Evolutionary conservation across 2,797 vertebrate genomes (phyloP).

Genomic region (Ispidina lecontei): DNA sequence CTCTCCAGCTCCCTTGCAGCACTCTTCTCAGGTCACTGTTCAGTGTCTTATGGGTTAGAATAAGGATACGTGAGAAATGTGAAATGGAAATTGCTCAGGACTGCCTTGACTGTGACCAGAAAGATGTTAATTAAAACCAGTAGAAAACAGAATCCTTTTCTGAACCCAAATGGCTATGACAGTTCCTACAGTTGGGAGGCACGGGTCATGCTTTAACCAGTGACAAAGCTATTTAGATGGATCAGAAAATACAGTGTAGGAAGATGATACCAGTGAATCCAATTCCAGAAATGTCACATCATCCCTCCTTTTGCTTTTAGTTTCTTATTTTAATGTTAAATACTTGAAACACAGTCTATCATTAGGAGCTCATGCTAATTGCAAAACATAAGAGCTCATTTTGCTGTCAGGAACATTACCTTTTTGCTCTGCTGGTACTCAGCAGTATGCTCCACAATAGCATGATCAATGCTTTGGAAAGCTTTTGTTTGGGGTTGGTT

Average conservation of each 20-base stretch:
- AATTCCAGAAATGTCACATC: constrained; percentile 32
- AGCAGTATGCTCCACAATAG: not conserved
- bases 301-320: constrained; percentile 6
- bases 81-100: constrained; percentile 22
- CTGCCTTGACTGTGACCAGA: constrained; percentile 46
- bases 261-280: constrained; percentile 28
- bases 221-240: constrained; percentile 45
- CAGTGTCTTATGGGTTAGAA: constrained; percentile 27
- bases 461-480: not conserved
- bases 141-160: constrained; percentile 34
- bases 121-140: constrained; percentile 53
- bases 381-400: constrained; percentile 3
- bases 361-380: constrained; percentile 47
- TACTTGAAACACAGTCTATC: constrained; percentile 32
- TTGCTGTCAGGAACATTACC: not conserved
- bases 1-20: not conserved
- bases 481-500: not conserved
- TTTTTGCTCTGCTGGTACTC: not conserved
- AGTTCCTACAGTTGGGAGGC: constrained; percentile 22
- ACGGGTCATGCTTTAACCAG: not conserved
- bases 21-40: constrained; percentile 35
- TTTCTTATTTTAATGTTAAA: constrained; percentile 45
- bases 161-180: constrained; percentile 44
- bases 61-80: constrained; percentile 27
- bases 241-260: constrained; percentile 32